Percentiles rank a stretch among this genome's conserved stretches.
Conservation (phyloP, 2,888 invertebrate species). For the Limnephilus marmoratus region DNA sequence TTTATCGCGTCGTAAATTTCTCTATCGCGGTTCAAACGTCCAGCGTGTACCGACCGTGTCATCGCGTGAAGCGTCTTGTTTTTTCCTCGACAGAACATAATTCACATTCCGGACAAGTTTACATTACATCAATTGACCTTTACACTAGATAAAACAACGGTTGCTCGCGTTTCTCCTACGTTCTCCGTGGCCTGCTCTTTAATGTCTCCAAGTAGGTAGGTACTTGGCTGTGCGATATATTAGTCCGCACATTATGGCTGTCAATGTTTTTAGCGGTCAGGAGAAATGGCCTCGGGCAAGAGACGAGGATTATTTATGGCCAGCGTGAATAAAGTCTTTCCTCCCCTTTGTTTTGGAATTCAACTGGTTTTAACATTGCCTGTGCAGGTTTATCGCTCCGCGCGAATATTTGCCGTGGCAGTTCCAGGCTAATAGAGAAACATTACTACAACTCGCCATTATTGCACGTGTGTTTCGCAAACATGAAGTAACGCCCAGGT, state of each 20-base stretch:
- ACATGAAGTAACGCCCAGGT: background rate
- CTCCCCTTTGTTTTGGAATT: background rate
- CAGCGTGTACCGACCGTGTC: background rate
- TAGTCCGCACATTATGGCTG: background rate
- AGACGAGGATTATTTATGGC: background rate
- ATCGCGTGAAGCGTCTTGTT: background rate
- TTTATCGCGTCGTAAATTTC: constrained; percentile 3
- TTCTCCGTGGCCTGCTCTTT: background rate
- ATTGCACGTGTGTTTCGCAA: background rate
- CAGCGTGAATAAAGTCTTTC: background rate
- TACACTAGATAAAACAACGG: constrained; percentile 29
- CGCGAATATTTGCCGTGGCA: background rate
- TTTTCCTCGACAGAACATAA: background rate
- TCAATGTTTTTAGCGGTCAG: constrained; percentile 2
- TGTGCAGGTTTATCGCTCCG: background rate
- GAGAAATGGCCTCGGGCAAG: background rate
- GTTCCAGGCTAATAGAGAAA: background rate
- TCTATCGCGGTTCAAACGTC: background rate
- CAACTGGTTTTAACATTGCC: background rate
- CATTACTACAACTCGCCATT: background rate
- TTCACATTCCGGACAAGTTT: constrained; percentile 7
- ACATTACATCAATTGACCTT: constrained; percentile 37
- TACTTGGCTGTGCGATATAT: background rate
- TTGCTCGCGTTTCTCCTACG: constrained; percentile 22
- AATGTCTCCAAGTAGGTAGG: background rate